These are phyloP conservation scores for Habrosyne pyritoides DNA, from an alignment of 2,888 invertebrate species.

Conservation along the genomic window DNA sequence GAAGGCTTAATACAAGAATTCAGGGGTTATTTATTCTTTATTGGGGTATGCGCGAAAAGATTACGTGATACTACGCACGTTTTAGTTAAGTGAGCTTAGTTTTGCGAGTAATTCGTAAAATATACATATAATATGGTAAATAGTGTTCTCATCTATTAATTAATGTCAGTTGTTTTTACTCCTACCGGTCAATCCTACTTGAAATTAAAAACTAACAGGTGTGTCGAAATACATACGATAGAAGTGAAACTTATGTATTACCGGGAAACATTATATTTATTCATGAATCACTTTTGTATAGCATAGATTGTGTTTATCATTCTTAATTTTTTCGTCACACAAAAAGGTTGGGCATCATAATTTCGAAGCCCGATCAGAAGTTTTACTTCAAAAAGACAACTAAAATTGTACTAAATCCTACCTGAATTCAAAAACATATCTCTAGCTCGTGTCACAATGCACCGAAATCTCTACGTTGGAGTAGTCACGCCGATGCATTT, in stretches of 20 bases:
- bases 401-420: background rate
- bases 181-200: too few relatives aligned
- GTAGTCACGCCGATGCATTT: slow-evolving; percentile 1
- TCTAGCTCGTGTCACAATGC: background rate
- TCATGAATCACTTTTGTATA: too few relatives aligned
- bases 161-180: too few relatives aligned
- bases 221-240: too few relatives aligned
- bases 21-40: slow-evolving; percentile 49
- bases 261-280: too few relatives aligned
- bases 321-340: too few relatives aligned
- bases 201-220: too few relatives aligned
- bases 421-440: background rate
- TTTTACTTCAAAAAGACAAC: background rate
- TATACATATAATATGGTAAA: background rate
- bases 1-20: slow-evolving; percentile 56
- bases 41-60: slow-evolving; percentile 37
- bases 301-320: too few relatives aligned
- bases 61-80: slow-evolving; percentile 11
- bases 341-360: too few relatives aligned
- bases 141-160: background rate
- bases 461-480: background rate
- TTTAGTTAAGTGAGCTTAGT: background rate
- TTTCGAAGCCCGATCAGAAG: too few relatives aligned
- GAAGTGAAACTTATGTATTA: too few relatives aligned
- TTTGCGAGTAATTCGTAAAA: background rate